A percentile compares a stretch with the other conserved stretches of the same genome.
Conservation (phyloP, 2,797 vertebrate genomes). For the Phataginus tetradactyla region DNA sequence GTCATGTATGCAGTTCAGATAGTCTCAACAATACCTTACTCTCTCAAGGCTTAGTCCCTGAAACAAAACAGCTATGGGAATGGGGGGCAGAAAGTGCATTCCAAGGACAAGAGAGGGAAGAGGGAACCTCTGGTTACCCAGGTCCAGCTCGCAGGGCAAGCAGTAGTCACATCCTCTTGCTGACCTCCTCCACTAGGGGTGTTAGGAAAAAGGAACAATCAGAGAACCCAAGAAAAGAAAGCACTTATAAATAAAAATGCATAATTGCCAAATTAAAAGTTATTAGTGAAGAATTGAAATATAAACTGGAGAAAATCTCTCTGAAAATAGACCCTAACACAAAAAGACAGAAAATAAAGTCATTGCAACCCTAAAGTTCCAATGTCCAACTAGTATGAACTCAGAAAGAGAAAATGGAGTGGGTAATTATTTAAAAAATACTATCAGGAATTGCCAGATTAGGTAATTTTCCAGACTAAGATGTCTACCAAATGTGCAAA, state of each 20-base stretch:
- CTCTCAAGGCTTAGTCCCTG: not conserved
- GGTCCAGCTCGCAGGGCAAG: not conserved
- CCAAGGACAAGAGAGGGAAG: not conserved
- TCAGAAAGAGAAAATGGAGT: not conserved
- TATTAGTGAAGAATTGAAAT: not conserved
- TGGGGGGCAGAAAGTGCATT: not conserved
- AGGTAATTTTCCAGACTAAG: not conserved
- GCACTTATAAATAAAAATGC: not conserved
- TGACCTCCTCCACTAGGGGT: not conserved
- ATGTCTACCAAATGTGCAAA: not conserved
- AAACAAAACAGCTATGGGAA: not conserved
- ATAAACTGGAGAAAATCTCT: not conserved
- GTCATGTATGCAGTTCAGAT: too few relatives aligned
- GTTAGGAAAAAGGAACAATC: not conserved
- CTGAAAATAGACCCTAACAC: not conserved
- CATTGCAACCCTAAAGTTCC: not conserved
- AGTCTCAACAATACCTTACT: not conserved
- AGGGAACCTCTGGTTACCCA: not conserved
- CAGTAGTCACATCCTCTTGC: fast-evolving
- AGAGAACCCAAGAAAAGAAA: not conserved
- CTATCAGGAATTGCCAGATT: not conserved
- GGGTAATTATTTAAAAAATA: not conserved
- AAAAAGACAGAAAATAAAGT: not conserved
- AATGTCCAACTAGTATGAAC: not conserved
- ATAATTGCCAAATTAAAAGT: not conserved